Conservation (phyloP, 2,797 vertebrate genomes). For the Channallabes apus region DNA sequence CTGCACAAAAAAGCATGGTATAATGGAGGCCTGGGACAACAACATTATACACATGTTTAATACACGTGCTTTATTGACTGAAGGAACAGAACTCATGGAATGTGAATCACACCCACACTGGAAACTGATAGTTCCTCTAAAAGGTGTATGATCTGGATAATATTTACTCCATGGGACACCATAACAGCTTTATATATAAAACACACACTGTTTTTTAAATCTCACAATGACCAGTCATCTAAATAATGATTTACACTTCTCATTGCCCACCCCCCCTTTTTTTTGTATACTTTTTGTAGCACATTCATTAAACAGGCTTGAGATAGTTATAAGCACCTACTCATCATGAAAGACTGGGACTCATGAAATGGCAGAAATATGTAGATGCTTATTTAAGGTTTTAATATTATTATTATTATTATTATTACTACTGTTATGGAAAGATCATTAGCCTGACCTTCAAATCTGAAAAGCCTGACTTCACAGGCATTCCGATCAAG, state of each 20-base stretch:
- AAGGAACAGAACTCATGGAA: background rate
- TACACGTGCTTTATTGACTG: background rate
- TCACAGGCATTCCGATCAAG: background rate
- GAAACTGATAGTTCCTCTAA: constrained; percentile 22
- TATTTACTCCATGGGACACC: background rate
- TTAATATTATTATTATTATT: background rate
- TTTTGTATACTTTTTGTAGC: too few species aligned
- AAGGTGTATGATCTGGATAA: background rate
- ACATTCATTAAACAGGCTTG: background rate
- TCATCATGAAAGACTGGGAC: background rate
- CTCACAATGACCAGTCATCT: too few species aligned
- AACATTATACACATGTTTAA: background rate
- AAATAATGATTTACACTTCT: too few species aligned
- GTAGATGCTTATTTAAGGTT: background rate
- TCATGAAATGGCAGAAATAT: background rate
- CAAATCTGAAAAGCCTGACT: constrained; percentile 13
- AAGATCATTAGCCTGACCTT: background rate
- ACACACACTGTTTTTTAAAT: too few species aligned
- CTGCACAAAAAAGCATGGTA: constrained; percentile 63
- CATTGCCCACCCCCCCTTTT: too few species aligned
- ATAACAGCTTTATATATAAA: too few species aligned
- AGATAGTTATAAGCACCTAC: background rate
- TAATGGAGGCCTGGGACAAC: background rate
- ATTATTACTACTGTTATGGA: background rate
- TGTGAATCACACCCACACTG: background rate